These are phyloP conservation scores for Pseudorectes ferrugineus DNA, from an alignment of 2,113 vertebrate species.

Conservation along the genomic window DNA sequence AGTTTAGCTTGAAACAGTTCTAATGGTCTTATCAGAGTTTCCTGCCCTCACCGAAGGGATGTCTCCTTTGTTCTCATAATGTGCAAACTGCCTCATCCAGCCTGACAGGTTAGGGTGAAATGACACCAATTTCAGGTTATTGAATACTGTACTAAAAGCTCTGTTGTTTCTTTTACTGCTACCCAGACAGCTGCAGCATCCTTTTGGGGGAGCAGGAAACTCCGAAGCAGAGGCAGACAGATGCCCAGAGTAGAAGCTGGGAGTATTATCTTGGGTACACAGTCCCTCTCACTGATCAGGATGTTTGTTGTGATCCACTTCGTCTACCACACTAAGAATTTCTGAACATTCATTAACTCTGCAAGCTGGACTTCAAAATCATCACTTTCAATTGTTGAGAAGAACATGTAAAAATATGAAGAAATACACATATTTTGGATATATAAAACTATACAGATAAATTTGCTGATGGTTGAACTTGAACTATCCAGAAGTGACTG, in stretches of 20 bases:
- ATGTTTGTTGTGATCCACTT: not conserved
- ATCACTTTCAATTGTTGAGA: not conserved
- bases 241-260: not conserved
- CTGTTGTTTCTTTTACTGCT: not conserved
- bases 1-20: not conserved
- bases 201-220: not conserved
- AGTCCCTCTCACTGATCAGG: not conserved
- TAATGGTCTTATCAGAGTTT: conserved; percentile 7
- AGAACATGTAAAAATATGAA: not conserved
- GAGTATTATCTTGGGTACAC: not conserved
- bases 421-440: not conserved
- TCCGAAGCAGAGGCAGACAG: not conserved
- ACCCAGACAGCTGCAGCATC: not conserved
- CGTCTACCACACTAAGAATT: not conserved
- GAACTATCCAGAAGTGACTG: not conserved
- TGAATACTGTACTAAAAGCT: not conserved
- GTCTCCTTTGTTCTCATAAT: conserved; percentile 14
- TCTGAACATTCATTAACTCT: not conserved
- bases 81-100: not conserved
- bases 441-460: not conserved
- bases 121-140: conserved; percentile 11
- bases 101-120: conserved; percentile 13
- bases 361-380: not conserved
- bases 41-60: not conserved
- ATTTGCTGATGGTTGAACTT: not conserved